Percentiles rank a stretch among this genome's conserved stretches.
Evolutionary conservation across 2,888 invertebrate genomes (phyloP).

Genomic region (Cybosia mesomella): DNA sequence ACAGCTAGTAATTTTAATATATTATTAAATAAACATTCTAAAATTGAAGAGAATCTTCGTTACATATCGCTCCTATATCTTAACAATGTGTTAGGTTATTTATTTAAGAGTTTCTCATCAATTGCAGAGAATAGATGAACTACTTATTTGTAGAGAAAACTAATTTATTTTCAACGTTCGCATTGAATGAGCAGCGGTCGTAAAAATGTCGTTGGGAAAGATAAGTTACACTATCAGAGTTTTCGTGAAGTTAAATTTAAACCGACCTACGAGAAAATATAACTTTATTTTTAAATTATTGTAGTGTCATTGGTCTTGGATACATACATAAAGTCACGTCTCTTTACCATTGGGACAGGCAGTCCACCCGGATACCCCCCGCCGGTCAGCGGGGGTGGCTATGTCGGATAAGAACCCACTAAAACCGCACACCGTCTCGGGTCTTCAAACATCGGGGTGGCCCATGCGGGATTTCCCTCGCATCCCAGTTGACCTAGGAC

Average conservation of each 20-base stretch:
- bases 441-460: too few relatives aligned
- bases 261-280: neutral
- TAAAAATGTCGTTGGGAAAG: slow-evolving; percentile 23
- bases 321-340: too few relatives aligned
- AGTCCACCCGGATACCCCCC: too few relatives aligned
- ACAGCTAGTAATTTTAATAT: neutral
- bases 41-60: neutral
- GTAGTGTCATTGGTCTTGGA: too few relatives aligned
- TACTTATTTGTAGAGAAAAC: slow-evolving; percentile 31
- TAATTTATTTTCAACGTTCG: slow-evolving; percentile 38
- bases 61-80: neutral
- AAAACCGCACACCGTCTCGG: too few relatives aligned
- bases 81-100: slow-evolving; percentile 34
- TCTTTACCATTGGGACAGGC: too few relatives aligned
- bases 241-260: neutral
- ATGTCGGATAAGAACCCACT: too few relatives aligned
- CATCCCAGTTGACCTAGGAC: too few relatives aligned
- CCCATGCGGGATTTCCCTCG: too few relatives aligned
- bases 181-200: slow-evolving; percentile 34
- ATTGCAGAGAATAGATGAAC: slow-evolving; percentile 28
- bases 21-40: neutral
- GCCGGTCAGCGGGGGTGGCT: too few relatives aligned
- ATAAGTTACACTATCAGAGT: neutral
- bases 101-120: slow-evolving; percentile 31
- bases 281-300: neutral